These are phyloP conservation scores for Ibidorhyncha struthersii DNA, from an alignment of 2,113 vertebrate genomes.

Conservation along the genomic window DNA sequence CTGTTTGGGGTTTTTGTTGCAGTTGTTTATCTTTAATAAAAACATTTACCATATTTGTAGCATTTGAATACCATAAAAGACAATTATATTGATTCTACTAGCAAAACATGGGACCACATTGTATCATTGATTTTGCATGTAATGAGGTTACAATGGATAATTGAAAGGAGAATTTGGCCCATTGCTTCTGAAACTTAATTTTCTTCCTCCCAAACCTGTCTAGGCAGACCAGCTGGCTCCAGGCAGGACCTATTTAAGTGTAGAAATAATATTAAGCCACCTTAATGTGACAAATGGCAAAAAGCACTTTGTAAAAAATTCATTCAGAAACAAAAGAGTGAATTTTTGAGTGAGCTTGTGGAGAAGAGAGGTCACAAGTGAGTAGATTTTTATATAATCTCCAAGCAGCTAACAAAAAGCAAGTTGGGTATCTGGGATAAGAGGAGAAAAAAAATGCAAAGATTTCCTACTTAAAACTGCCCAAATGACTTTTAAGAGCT, in stretches of 20 bases:
- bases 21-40: slow-evolving; percentile 32
- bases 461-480: neutral
- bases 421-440: neutral
- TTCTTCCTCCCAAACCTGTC: slow-evolving; percentile 25
- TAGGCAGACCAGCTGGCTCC: slow-evolving; percentile 42
- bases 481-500: slow-evolving; percentile 21
- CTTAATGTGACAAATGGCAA: slow-evolving; percentile 47
- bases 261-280: slow-evolving; percentile 7
- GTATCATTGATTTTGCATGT: slow-evolving; percentile 52
- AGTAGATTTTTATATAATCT: neutral
- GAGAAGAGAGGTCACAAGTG: neutral
- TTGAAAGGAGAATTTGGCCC: slow-evolving; percentile 63
- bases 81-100: slow-evolving; percentile 25
- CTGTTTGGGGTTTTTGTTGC: neutral
- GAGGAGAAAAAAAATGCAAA: neutral
- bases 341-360: neutral
- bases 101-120: slow-evolving; percentile 14
- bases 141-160: slow-evolving; percentile 53
- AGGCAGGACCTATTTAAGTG: slow-evolving; percentile 21
- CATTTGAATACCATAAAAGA: slow-evolving; percentile 38
- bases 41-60: slow-evolving; percentile 8
- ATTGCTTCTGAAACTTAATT: slow-evolving; percentile 54
- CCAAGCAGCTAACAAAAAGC: neutral
- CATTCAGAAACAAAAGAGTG: neutral
- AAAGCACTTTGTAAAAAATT: slow-evolving; percentile 23